A percentile compares a stretch with the other conserved stretches of the same genome.
phyloP scores from a whole-genome alignment of 2,888 invertebrate genomes.

The Erebia palarica region DNA sequence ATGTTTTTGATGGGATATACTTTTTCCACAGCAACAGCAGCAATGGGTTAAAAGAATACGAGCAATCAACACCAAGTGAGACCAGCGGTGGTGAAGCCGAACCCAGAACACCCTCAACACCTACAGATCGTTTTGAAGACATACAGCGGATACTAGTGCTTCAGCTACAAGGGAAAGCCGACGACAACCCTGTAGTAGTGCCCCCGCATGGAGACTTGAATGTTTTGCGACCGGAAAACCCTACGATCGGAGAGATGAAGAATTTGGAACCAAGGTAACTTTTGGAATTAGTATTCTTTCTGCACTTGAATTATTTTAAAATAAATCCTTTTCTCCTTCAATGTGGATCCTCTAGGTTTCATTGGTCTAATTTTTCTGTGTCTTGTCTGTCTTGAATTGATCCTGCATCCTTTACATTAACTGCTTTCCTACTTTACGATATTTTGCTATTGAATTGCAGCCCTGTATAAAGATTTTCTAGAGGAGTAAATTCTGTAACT shows the following conservation, averaged over 20 bases:
- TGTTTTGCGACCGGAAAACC: constrained; percentile 82
- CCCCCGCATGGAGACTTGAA: constrained; percentile 81
- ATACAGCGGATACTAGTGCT: constrained; percentile 79
- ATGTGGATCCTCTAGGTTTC: too few relatives aligned
- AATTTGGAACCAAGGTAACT: constrained; percentile 82
- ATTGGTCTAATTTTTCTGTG: too few relatives aligned
- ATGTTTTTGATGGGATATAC: too few relatives aligned
- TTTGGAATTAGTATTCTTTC: too few relatives aligned
- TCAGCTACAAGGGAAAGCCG: constrained; percentile 76
- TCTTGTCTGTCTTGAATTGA: too few relatives aligned
- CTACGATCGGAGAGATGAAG: constrained; percentile 87
- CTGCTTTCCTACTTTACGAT: too few relatives aligned
- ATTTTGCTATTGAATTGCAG: too few relatives aligned
- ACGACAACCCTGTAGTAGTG: constrained; percentile 76
- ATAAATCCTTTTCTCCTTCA: too few relatives aligned
- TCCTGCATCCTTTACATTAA: too few relatives aligned
- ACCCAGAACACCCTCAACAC: constrained; percentile 67
- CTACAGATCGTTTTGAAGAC: constrained; percentile 84
- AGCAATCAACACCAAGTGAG: constrained; percentile 72
- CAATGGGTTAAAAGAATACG: constrained; percentile 74
- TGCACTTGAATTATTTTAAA: too few relatives aligned
- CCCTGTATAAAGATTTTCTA: too few relatives aligned
- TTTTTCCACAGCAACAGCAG: constrained; percentile 61
- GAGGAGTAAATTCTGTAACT: too few relatives aligned
- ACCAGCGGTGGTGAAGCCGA: constrained; percentile 64